phyloP scores from a whole-genome alignment of 2,113 vertebrate species.

The Hydrolagus affinis region DNA sequence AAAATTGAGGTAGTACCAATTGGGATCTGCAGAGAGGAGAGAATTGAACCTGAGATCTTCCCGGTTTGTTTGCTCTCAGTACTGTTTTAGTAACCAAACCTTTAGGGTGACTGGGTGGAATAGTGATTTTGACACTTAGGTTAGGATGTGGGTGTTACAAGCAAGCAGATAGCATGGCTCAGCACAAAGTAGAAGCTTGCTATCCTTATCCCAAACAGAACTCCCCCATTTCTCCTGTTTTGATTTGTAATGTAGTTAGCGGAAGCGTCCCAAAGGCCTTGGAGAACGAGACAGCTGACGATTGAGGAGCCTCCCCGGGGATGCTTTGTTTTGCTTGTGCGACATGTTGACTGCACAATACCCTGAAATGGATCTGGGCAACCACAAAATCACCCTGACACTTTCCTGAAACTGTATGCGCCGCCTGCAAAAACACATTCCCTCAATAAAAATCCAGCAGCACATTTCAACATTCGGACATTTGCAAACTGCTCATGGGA shows the following conservation, averaged over 20 bases:
- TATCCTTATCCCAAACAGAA: not conserved
- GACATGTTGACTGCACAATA: not conserved
- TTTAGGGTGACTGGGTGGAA: too few species aligned
- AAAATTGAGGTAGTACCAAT: too few species aligned
- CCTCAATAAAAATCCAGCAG: not conserved
- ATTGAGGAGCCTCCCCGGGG: not conserved
- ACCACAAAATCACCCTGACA: not conserved
- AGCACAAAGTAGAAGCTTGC: too few species aligned
- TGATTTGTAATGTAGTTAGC: not conserved
- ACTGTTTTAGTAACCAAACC: too few species aligned
- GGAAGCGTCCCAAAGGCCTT: not conserved
- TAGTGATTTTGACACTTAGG: too few species aligned
- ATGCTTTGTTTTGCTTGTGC: slow-evolving; percentile 9
- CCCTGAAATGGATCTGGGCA: not conserved
- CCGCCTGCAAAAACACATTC: not conserved
- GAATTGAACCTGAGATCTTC: too few species aligned
- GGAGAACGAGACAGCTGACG: not conserved
- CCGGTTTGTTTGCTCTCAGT: too few species aligned
- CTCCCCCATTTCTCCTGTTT: not conserved
- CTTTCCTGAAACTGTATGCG: not conserved
- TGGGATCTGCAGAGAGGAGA: too few species aligned
- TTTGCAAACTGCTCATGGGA: not conserved
- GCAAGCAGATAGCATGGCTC: too few species aligned
- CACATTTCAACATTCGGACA: not conserved
- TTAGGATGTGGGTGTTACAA: too few species aligned